These are phyloP conservation scores for Lycaon pictus DNA, from an alignment of 2,113 vertebrate species.

Conservation along the genomic window DNA sequence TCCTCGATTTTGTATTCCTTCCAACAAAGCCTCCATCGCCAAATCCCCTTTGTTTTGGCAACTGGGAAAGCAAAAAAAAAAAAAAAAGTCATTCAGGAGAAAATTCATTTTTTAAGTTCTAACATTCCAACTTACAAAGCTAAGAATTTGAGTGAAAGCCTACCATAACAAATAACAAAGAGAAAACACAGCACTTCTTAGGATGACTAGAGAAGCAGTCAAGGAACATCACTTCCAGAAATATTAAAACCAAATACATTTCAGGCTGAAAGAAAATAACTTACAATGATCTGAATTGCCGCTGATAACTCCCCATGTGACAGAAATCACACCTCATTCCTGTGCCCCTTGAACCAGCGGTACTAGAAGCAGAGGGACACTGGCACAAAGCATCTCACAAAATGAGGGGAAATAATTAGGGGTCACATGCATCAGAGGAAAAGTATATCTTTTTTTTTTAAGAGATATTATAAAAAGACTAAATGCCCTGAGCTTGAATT, in stretches of 20 bases:
- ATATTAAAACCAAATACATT: not conserved
- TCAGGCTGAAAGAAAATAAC: not conserved
- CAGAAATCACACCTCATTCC: not conserved
- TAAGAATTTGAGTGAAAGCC: conserved; percentile 65
- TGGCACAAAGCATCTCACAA: not conserved
- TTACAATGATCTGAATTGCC: not conserved
- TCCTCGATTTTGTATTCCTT: conserved; percentile 85
- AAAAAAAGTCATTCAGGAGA: not conserved
- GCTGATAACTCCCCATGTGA: not conserved
- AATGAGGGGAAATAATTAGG: not conserved
- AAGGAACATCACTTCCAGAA: not conserved
- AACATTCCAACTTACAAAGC: conserved; percentile 55
- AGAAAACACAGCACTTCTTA: not conserved
- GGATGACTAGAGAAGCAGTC: not conserved
- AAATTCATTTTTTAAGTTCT: conserved; percentile 47
- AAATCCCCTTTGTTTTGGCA: conserved; percentile 69
- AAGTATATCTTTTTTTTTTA: not conserved
- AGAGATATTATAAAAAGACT: not conserved
- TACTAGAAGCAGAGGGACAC: not conserved
- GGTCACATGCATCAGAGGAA: not conserved
- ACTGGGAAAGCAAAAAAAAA: conserved; percentile 31
- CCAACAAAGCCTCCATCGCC: conserved; percentile 89
- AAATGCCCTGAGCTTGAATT: not conserved
- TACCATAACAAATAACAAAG: not conserved
- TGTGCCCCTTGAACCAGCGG: not conserved